These are phyloP conservation scores for Platycercus adscitus DNA, from an alignment of 2,113 vertebrate genomes.

Conservation along the genomic window DNA sequence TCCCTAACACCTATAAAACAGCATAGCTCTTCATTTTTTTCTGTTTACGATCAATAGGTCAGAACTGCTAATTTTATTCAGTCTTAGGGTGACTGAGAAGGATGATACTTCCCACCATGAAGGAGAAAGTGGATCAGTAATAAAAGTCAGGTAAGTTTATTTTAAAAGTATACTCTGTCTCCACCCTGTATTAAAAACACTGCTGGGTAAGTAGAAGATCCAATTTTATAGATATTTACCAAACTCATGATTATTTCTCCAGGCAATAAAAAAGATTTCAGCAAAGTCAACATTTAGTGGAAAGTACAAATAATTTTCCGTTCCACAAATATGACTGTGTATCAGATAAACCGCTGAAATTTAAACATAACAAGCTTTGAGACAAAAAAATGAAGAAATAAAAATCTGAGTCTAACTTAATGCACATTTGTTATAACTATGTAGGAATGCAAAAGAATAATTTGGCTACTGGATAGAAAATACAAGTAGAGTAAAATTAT, in stretches of 20 bases:
- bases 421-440: not conserved
- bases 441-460: not conserved
- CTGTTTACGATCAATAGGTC: slow-evolving; percentile 18
- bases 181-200: not conserved
- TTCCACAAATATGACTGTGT: not conserved
- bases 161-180: not conserved
- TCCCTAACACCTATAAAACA: not conserved
- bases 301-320: not conserved
- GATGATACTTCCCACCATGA: not conserved
- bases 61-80: slow-evolving; percentile 1
- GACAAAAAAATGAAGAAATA: not conserved
- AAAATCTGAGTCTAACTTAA: not conserved
- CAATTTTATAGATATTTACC: not conserved
- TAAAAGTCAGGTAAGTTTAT: not conserved
- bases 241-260: not conserved
- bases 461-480: not conserved
- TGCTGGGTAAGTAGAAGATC: not conserved
- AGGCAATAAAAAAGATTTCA: not conserved
- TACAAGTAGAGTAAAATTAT: not conserved
- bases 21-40: not conserved
- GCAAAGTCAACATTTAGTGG: not conserved
- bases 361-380: not conserved
- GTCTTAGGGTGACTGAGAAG: slow-evolving; percentile 11
- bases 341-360: not conserved
- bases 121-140: not conserved